phyloP scores from a whole-genome alignment of 1,140 invertebrate species.

The Heliothis subflexa region DNA sequence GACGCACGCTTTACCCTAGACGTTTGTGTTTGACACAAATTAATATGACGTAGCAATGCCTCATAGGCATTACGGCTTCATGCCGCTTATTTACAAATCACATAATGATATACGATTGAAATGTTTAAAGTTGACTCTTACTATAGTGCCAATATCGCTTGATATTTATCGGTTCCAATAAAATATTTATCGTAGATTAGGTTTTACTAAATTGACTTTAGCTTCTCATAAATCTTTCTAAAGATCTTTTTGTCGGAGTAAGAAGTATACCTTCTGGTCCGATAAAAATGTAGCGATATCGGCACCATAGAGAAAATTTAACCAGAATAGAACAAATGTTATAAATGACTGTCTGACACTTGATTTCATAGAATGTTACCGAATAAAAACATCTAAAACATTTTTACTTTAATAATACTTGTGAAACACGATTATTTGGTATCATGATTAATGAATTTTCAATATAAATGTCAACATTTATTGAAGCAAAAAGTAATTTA shows the following conservation, averaged over 20 bases:
- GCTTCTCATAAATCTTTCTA: too few species aligned
- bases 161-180: too few species aligned
- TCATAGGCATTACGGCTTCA: constrained; percentile 60
- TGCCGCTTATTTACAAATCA: constrained; percentile 56
- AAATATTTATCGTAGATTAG: not conserved
- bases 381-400: constrained; percentile 34
- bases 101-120: constrained; percentile 55
- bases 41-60: constrained; percentile 68
- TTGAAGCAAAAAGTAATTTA: constrained; percentile 11
- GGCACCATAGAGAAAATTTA: not conserved
- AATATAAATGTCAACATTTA: constrained; percentile 22
- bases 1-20: constrained; percentile 53
- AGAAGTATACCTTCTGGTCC: not conserved
- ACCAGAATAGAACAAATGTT: constrained; percentile 1
- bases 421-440: constrained; percentile 29
- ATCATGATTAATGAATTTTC: constrained; percentile 27
- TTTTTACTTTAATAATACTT: constrained; percentile 14
- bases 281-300: not conserved
- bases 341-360: constrained; percentile 15
- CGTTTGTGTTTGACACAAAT: constrained; percentile 73
- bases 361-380: not conserved
- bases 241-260: too few species aligned
- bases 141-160: not conserved
- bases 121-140: not conserved
- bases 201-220: too few species aligned